Percentiles rank a stretch among this genome's conserved stretches.
phyloP scores from a whole-genome alignment of 2,888 invertebrate species.

The Dicycla oo region DNA sequence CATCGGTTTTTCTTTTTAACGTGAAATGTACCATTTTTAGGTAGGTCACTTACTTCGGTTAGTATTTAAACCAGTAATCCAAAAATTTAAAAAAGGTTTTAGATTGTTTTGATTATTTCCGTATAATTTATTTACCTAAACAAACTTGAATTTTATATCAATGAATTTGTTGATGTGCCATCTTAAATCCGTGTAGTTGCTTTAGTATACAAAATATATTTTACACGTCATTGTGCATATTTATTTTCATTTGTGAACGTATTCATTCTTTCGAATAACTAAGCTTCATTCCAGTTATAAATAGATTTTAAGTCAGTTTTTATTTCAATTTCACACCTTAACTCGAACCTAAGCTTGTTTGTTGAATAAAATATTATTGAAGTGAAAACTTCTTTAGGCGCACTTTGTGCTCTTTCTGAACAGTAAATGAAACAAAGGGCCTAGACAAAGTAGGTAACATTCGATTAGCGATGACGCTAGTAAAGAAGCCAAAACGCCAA shows the following conservation, averaged over 20 bases:
- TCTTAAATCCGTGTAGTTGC: slow-evolving; percentile 27
- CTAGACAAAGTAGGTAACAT: no score
- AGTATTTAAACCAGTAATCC: neutral
- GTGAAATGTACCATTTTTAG: neutral
- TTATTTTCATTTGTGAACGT: neutral
- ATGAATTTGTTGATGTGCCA: slow-evolving; percentile 48
- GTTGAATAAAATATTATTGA: neutral
- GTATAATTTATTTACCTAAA: neutral
- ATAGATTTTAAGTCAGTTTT: neutral
- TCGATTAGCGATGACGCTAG: no score
- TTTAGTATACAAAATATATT: neutral
- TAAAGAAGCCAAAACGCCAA: no score
- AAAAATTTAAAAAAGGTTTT: neutral
- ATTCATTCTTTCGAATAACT: neutral
- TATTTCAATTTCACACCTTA: neutral
- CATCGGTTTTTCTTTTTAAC: neutral
- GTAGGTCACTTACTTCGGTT: neutral
- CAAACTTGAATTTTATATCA: neutral
- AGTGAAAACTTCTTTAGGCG: no score
- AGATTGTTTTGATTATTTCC: neutral
- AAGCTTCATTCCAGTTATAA: slow-evolving; percentile 12
- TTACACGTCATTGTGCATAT: slow-evolving; percentile 5
- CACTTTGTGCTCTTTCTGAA: no score
- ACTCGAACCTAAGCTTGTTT: neutral
- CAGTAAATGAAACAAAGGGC: no score